phyloP scores from a whole-genome alignment of 2,797 vertebrate genomes.

The Chaetophractus vellerosus region DNA sequence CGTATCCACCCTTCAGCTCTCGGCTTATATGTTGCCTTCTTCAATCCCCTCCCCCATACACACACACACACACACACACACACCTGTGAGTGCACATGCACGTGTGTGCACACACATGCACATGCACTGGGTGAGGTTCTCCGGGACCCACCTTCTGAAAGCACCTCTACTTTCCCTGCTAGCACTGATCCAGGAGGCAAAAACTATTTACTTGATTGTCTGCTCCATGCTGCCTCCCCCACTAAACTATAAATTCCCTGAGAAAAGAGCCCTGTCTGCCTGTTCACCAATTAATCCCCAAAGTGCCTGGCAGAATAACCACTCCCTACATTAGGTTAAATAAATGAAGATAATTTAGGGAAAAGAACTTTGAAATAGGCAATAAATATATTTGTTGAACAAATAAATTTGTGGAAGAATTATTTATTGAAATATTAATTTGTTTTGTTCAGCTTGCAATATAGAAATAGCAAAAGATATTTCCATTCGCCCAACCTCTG shows the following conservation, averaged over 20 bases:
- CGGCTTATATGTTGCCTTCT: neutral
- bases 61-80: neutral
- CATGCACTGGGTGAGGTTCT: no score
- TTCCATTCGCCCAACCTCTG: neutral
- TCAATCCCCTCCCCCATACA: neutral
- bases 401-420: slow-evolving; percentile 23
- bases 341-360: slow-evolving; percentile 55
- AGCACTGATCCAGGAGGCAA: neutral
- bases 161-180: neutral
- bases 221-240: neutral
- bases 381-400: slow-evolving; percentile 46
- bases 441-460: neutral
- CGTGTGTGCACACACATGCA: neutral
- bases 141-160: neutral
- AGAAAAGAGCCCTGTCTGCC: neutral
- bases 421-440: slow-evolving; percentile 46
- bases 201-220: neutral
- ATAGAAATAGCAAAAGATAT: neutral
- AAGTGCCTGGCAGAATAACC: neutral
- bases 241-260: neutral
- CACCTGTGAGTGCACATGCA: neutral
- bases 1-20: neutral
- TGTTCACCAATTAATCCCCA: neutral
- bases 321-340: neutral
- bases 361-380: slow-evolving; percentile 48